A percentile compares a stretch with the other conserved stretches of the same genome.
Evolutionary conservation across 2,113 vertebrate genomes (phyloP).

Genomic region (Tragelaphus buxtoni): DNA sequence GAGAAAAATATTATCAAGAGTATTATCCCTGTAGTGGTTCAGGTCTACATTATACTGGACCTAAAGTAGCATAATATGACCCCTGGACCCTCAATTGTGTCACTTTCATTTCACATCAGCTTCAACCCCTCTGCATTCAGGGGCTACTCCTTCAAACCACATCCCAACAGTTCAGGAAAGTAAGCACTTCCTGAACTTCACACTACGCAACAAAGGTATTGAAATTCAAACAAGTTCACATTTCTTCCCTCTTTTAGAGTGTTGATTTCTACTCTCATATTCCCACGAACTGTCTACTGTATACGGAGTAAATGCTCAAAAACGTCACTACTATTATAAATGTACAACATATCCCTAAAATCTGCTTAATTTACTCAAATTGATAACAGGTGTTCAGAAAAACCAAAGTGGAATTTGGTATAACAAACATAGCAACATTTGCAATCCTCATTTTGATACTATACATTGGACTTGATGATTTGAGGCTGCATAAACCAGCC

Average conservation of each 20-base stretch:
- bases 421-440: neutral
- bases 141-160: neutral
- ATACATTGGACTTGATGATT: neutral
- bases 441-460: neutral
- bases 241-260: neutral
- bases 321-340: neutral
- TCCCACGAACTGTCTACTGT: neutral
- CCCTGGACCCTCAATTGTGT: accelerated
- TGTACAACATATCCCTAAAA: neutral
- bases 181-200: neutral
- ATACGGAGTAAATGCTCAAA: neutral
- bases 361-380: neutral
- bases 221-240: neutral
- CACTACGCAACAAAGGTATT: neutral
- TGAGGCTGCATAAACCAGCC: neutral
- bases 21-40: neutral
- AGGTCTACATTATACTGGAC: neutral
- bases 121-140: neutral
- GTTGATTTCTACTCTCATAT: neutral
- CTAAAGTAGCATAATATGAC: neutral
- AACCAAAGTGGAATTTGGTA: neutral
- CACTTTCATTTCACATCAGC: neutral
- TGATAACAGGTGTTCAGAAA: neutral
- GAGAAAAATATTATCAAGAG: neutral
- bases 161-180: neutral